These are phyloP conservation scores for Drosophila setosimentum DNA, from an alignment of 2,888 invertebrate genomes.

Conservation along the genomic window DNA sequence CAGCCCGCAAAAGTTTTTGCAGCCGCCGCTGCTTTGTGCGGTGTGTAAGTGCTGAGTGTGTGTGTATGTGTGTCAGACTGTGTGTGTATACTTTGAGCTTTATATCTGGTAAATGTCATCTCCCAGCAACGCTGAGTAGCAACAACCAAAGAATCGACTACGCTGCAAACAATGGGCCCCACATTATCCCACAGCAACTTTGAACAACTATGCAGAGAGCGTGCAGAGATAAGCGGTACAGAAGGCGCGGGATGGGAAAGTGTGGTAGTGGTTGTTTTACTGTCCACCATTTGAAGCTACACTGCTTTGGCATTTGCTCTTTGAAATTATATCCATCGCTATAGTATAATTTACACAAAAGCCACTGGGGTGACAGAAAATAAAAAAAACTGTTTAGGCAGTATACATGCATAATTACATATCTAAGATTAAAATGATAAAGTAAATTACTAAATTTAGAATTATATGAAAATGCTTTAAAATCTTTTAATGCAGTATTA, in stretches of 20 bases:
- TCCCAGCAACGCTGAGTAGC: slow-evolving; percentile 52
- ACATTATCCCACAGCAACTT: slow-evolving; percentile 56
- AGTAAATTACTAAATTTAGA: background rate
- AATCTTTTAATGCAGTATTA: background rate
- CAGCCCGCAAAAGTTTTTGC: slow-evolving; percentile 60
- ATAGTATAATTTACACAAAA: slow-evolving; percentile 56
- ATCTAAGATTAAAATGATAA: background rate
- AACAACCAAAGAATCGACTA: slow-evolving; percentile 50
- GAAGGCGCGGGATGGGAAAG: background rate
- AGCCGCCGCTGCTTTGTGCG: slow-evolving; percentile 21
- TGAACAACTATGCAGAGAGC: slow-evolving; percentile 58
- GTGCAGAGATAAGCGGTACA: slow-evolving; percentile 33
- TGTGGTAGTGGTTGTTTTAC: slow-evolving; percentile 69
- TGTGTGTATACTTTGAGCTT: slow-evolving; percentile 62
- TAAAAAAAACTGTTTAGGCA: background rate
- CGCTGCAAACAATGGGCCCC: slow-evolving; percentile 59
- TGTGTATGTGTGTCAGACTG: slow-evolving; percentile 11
- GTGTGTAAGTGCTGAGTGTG: slow-evolving; percentile 15
- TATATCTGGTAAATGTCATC: slow-evolving; percentile 82
- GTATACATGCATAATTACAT: background rate
- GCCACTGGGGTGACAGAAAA: slow-evolving; percentile 13
- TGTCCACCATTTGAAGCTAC: slow-evolving; percentile 66
- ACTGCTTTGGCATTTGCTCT: slow-evolving; percentile 43
- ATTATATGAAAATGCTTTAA: background rate
- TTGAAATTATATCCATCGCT: slow-evolving; percentile 59